Evolutionary conservation across 2,888 invertebrate species (phyloP).

Genomic region (Pediacus dermestoides): DNA sequence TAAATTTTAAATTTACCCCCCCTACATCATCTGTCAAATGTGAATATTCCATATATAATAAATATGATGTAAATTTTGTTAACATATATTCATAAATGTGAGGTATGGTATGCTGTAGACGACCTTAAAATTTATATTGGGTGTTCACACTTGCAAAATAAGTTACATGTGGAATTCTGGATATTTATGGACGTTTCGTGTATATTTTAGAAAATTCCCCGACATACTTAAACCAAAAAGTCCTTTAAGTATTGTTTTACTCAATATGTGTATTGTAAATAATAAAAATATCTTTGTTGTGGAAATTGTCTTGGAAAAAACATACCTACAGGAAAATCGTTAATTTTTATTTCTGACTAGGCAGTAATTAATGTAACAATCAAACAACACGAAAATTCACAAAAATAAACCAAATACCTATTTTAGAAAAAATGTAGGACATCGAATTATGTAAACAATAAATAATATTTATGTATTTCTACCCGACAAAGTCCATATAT

Average conservation of each 20-base stretch:
- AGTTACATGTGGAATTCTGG: too few species aligned
- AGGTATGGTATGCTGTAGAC: slow-evolving; percentile 1
- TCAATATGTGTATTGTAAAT: too few species aligned
- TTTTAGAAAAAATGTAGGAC: slow-evolving; percentile 6
- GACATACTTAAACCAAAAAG: neutral
- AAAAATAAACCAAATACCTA: too few species aligned
- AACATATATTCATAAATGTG: slow-evolving; percentile 6
- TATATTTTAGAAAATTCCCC: too few species aligned
- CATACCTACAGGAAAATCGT: too few species aligned
- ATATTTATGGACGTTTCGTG: slow-evolving; percentile 1
- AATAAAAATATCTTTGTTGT: too few species aligned
- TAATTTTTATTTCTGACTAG: too few species aligned
- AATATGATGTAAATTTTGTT: slow-evolving; percentile 6
- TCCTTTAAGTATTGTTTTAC: too few species aligned
- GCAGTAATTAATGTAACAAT: too few species aligned
- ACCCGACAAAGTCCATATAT: neutral
- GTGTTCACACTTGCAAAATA: neutral
- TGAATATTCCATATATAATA: neutral
- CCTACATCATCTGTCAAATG: slow-evolving; percentile 2
- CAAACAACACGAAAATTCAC: too few species aligned
- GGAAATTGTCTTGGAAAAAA: too few species aligned
- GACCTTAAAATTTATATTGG: slow-evolving; percentile 1
- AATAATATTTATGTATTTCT: slow-evolving; percentile 3
- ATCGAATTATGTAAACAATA: slow-evolving; percentile 7
- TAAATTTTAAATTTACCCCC: neutral